Evolutionary conservation across 2,113 vertebrate genomes (phyloP).

Genomic region (Piaya cayana): DNA sequence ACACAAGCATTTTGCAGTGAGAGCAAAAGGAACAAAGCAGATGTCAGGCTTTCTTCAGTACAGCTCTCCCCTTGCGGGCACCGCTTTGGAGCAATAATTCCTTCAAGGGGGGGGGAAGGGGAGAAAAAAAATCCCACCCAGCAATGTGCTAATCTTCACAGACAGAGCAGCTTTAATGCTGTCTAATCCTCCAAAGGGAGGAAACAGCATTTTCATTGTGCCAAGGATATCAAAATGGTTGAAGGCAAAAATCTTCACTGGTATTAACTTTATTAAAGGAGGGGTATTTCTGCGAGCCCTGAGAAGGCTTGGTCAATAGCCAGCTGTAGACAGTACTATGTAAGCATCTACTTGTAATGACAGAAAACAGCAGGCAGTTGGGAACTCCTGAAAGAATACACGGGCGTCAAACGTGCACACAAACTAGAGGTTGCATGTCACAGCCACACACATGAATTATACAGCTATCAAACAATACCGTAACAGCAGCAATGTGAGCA

Average conservation of each 20-base stretch:
- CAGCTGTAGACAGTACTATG: background rate
- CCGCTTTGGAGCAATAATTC: background rate
- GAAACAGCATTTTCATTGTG: constrained; percentile 22
- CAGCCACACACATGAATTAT: background rate
- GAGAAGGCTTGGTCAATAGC: background rate
- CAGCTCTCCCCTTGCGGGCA: background rate
- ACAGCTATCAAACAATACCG: background rate
- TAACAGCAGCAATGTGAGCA: background rate
- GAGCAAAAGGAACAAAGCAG: background rate
- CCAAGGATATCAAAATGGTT: background rate
- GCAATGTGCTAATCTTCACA: background rate
- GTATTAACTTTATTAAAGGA: background rate
- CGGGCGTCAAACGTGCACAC: background rate
- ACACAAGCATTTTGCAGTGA: background rate
- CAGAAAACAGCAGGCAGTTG: background rate
- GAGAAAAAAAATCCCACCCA: background rate
- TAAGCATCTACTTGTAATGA: background rate
- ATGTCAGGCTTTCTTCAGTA: background rate
- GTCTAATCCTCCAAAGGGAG: constrained; percentile 13
- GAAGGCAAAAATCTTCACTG: background rate
- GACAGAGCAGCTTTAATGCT: constrained; percentile 5
- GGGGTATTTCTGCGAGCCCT: background rate
- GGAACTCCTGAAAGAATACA: background rate
- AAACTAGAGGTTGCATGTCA: background rate
- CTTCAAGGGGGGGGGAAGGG: background rate